A percentile compares a stretch with the other conserved stretches of the same genome.
Conservation (phyloP, 2,113 vertebrate species). For the Odocoileus hemionus region DNA sequence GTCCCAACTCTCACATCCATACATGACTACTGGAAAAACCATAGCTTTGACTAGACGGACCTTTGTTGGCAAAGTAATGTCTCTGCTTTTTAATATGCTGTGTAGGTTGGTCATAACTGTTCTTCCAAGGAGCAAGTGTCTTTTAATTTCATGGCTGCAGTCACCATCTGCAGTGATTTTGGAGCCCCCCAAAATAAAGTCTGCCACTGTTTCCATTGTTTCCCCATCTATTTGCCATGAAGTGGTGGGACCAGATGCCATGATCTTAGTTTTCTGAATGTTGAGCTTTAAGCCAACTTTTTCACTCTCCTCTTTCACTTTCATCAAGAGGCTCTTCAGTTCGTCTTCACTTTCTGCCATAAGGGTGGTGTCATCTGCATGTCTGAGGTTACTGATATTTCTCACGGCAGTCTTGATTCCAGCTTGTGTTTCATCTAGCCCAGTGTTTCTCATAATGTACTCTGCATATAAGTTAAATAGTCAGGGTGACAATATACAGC, state of each 20-base stretch:
- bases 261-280: neutral
- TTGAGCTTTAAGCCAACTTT: neutral
- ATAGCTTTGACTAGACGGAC: neutral
- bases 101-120: neutral
- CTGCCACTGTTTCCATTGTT: neutral
- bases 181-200: neutral
- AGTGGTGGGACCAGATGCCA: neutral
- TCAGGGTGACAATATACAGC: neutral
- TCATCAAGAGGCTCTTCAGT: neutral
- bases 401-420: neutral
- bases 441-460: neutral
- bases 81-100: neutral
- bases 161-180: neutral
- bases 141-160: neutral
- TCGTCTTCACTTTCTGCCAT: neutral
- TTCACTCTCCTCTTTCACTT: neutral
- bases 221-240: neutral
- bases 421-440: neutral
- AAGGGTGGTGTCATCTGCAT: neutral
- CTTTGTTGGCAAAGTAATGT: neutral
- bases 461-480: neutral
- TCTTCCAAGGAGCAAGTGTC: neutral
- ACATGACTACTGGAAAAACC: neutral
- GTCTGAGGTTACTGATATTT: neutral
- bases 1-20: neutral